phyloP scores from a whole-genome alignment of 64 coral and sea anemone genomes.

The Montipora efflorescens region DNA sequence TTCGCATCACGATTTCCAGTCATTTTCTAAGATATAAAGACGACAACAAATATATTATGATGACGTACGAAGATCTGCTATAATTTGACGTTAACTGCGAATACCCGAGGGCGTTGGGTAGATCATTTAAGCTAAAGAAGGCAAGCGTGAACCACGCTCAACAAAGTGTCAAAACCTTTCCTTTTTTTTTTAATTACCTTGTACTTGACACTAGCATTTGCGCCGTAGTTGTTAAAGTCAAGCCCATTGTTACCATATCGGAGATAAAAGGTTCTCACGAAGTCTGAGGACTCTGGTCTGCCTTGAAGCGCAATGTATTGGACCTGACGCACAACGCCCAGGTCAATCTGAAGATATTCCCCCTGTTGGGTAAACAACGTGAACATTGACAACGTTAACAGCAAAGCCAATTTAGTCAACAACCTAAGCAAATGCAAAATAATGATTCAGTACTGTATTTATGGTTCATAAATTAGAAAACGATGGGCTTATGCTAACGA shows the following conservation, averaged over 20 bases:
- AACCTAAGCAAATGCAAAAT: too few species aligned
- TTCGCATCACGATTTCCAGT: conserved; percentile 53
- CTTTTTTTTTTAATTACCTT: conserved; percentile 20
- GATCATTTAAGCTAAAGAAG: too few species aligned
- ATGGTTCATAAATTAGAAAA: too few species aligned
- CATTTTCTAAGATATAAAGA: conserved; percentile 28
- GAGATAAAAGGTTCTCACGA: conserved; percentile 80
- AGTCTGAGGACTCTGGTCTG: conserved; percentile 72
- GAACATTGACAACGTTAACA: not conserved
- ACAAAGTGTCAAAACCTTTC: too few species aligned
- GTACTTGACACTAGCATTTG: conserved; percentile 77
- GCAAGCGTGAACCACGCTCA: too few species aligned
- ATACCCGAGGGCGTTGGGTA: too few species aligned
- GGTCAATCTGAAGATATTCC: conserved; percentile 86
- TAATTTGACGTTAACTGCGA: too few species aligned
- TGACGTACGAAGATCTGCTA: too few species aligned
- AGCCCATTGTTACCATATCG: conserved; percentile 72
- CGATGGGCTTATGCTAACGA: too few species aligned
- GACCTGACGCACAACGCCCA: conserved; percentile 72
- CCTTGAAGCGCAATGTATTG: conserved; percentile 82
- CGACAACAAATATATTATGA: too few species aligned
- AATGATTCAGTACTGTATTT: too few species aligned
- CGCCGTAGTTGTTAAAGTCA: conserved; percentile 68
- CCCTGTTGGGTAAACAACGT: conserved; percentile 8
- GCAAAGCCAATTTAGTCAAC: too few species aligned